A percentile compares a stretch with the other conserved stretches of the same genome.
Evolutionary conservation across 2,797 vertebrate species (phyloP).

Genomic region (Vespertilio murinus): DNA sequence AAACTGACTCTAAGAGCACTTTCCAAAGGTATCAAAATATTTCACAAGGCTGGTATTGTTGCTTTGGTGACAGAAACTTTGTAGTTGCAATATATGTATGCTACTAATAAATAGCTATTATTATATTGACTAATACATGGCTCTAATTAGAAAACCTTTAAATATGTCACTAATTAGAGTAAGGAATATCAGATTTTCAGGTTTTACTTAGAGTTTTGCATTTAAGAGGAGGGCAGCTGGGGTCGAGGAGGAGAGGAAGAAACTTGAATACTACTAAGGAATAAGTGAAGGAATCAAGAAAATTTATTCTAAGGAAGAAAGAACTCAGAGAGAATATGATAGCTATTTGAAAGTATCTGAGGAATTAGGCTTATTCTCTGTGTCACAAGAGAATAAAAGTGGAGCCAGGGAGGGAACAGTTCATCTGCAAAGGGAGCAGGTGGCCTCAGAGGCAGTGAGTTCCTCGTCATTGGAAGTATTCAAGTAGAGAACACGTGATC

Average conservation of each 20-base stretch:
- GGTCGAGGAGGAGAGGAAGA: background rate
- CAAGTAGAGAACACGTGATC: background rate
- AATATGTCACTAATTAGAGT: conserved; percentile 46
- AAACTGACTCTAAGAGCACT: background rate
- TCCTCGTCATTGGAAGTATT: background rate
- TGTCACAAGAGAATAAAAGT: background rate
- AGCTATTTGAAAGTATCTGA: conserved; percentile 13
- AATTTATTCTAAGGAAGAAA: background rate
- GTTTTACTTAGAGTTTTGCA: background rate
- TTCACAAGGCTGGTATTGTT: background rate
- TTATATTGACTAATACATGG: conserved; percentile 49
- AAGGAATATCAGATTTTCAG: conserved; percentile 50
- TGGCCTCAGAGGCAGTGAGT: background rate
- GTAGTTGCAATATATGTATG: background rate
- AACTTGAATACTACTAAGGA: background rate
- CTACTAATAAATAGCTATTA: conserved; percentile 45
- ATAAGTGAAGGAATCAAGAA: conserved; percentile 57
- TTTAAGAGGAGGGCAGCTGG: background rate
- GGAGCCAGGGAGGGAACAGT: background rate
- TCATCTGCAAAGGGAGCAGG: background rate
- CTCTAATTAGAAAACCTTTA: conserved; percentile 54
- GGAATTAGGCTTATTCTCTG: conserved; percentile 12
- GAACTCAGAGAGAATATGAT: background rate
- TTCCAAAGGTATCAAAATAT: background rate
- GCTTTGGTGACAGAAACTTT: background rate